Conservation (phyloP, 2,113 vertebrate species). For the Malurus melanocephalus region DNA sequence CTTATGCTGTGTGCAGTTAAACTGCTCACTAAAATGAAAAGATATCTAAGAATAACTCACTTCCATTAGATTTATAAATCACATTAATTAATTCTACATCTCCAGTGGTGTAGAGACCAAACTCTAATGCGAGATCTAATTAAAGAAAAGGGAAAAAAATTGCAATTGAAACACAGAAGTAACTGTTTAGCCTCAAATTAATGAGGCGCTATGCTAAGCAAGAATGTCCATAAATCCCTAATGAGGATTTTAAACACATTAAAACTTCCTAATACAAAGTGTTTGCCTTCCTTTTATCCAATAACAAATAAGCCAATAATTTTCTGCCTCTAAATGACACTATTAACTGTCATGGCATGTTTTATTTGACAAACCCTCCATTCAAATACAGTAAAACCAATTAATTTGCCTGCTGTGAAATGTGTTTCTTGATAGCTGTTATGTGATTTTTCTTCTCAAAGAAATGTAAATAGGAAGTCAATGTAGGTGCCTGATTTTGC, state of each 20-base stretch:
- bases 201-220: constrained; percentile 77
- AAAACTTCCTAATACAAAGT: constrained; percentile 83
- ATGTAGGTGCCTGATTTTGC: constrained; percentile 65
- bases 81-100: constrained; percentile 81
- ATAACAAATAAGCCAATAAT: constrained; percentile 83
- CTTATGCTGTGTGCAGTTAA: constrained; percentile 55
- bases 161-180: constrained; percentile 77
- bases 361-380: constrained; percentile 80
- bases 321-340: constrained; percentile 80
- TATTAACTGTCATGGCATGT: constrained; percentile 78
- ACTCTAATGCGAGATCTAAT: constrained; percentile 77
- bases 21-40: constrained; percentile 69
- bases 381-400: constrained; percentile 81
- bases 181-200: constrained; percentile 81
- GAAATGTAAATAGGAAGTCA: constrained; percentile 75
- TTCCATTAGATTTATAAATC: constrained; percentile 79
- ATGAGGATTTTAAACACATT: constrained; percentile 84
- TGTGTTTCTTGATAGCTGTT: constrained; percentile 75
- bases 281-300: constrained; percentile 81
- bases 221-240: constrained; percentile 81
- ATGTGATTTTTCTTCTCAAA: constrained; percentile 69
- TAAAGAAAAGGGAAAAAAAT: constrained; percentile 71
- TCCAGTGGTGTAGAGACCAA: constrained; percentile 71
- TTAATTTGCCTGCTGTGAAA: constrained; percentile 81
- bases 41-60: constrained; percentile 76